These are phyloP conservation scores for Drosophila ezoana DNA, from an alignment of 2,888 invertebrate species.

Conservation along the genomic window DNA sequence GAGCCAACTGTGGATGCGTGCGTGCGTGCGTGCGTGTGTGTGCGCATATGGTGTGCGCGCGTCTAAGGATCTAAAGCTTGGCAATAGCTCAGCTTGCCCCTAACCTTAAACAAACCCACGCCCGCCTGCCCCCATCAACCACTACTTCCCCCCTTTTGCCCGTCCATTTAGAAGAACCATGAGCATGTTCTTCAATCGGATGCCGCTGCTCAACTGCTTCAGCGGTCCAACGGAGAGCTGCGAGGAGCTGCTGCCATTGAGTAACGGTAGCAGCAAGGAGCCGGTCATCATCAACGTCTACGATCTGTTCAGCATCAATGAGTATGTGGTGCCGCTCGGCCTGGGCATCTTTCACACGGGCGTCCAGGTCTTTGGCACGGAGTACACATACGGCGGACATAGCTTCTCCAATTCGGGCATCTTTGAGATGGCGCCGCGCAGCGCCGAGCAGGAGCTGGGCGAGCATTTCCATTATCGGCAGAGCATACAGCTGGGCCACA, in stretches of 20 bases:
- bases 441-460: constrained; percentile 94
- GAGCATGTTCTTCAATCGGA: constrained; percentile 22
- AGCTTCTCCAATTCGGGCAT: constrained; percentile 96
- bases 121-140: background rate
- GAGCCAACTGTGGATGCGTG: constrained; percentile 1
- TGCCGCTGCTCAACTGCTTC: constrained; percentile 35
- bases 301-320: constrained; percentile 98
- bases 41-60: background rate
- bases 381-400: constrained; percentile 91
- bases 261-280: constrained; percentile 84
- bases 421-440: constrained; percentile 96
- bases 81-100: too few species aligned
- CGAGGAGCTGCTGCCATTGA: constrained; percentile 27
- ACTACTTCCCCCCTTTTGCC: too few species aligned
- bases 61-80: background rate
- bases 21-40: background rate
- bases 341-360: constrained; percentile 99
- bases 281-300: constrained; percentile 97
- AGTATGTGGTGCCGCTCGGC: constrained; percentile 96
- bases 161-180: background rate
- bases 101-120: background rate
- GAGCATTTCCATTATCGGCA: constrained; percentile 97
- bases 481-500: constrained; percentile 96
- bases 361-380: constrained; percentile 93
- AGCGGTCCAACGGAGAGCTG: constrained; percentile 11